Evolutionary conservation across 2,797 vertebrate species (phyloP), one percentile per base, ranked within the genome.

Genomic region (Acanthornis magna): DNA sequence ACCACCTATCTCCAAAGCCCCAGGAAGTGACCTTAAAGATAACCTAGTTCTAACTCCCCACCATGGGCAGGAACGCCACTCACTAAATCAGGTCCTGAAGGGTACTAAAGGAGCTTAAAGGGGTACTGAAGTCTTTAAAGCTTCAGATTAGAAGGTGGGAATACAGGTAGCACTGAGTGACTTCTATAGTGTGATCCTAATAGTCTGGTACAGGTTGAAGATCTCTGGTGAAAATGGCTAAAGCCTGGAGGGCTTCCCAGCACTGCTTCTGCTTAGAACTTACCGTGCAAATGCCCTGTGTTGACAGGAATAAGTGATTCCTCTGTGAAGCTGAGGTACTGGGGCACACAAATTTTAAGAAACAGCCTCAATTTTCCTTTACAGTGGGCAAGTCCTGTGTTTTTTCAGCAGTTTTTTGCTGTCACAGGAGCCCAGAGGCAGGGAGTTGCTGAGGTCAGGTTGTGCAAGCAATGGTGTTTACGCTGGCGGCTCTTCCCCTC

Each of bases 261-360:
- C 6, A 14, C 16, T 38, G 62, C 20, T 74, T 63, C 66, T 78
- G 48, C 42, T 77, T 22, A 3, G 45, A 43, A 58, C 42, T 75
- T 10, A 1, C 5, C 7, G 21, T 1, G 12, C 30, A 15, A 32
- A 50, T 61, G 4, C 3, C 12, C 15, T 5, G 8, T 0, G 1
- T 9, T 8, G 55, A 23, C 14, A n/a, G 25, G 14, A 65, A 6
- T 32, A 30, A 25, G 19, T 0, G 11, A 11, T 7, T 89, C 17
- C n/a, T 36, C 38, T 27, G 36, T 21, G 27, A 48, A 80, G 36
- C 30, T 34, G 38, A n/a, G 19, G 57, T 11, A 10, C 26, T 3
- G 22, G 16, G 26, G 8, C 17, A 25, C 21, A 8, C 3, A 2
- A 2, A 19, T 17, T 20, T 21, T 40, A 14, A 38, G 51, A 63